These are phyloP conservation scores for Cercocebus atys DNA, from an alignment of 2,113 vertebrate species.

Conservation along the genomic window DNA sequence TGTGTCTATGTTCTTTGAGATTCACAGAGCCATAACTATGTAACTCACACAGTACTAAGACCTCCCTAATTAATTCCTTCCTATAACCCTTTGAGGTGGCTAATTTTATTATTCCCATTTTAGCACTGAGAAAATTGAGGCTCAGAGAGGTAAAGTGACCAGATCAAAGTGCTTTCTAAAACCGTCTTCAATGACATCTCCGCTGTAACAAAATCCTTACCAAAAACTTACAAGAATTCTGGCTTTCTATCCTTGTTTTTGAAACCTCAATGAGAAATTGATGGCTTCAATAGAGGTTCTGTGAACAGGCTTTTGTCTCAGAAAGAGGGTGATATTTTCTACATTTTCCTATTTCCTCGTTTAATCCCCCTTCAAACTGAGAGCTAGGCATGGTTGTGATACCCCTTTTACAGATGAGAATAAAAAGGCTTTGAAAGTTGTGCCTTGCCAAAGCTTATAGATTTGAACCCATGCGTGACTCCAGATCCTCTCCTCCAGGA, in stretches of 20 bases:
- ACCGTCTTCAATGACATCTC: background rate
- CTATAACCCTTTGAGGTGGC: background rate
- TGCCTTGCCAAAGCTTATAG: rapidly evolving
- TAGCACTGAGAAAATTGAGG: background rate
- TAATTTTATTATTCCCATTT: background rate
- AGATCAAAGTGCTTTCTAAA: background rate
- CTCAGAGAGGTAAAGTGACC: background rate
- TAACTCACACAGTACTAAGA: background rate
- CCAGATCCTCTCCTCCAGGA: background rate
- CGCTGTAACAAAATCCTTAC: background rate
- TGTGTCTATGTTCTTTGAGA: background rate
- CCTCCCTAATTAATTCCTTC: background rate
- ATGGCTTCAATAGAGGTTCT: background rate
- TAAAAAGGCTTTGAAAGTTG: background rate
- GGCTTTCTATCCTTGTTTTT: background rate
- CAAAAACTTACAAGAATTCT: background rate
- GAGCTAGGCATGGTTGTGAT: background rate
- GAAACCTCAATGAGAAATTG: background rate
- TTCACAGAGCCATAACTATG: background rate
- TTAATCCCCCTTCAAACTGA: background rate
- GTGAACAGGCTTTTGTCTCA: background rate
- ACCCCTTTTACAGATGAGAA: background rate
- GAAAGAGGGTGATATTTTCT: background rate
- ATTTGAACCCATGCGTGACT: background rate
- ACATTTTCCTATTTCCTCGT: background rate